Conservation (phyloP, 2,797 vertebrate species). For the Galago senegalensis region DNA sequence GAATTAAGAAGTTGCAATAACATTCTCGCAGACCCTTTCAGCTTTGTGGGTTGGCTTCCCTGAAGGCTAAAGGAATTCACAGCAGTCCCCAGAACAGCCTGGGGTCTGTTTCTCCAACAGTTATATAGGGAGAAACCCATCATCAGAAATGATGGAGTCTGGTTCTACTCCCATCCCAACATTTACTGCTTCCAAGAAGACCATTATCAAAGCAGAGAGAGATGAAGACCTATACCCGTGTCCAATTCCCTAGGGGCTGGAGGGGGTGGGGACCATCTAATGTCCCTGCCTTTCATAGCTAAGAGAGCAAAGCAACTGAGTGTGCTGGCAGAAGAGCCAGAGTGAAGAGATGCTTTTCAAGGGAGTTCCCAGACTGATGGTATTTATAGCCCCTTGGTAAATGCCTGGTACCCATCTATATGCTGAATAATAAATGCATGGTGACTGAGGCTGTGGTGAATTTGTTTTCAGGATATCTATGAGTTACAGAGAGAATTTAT, state of each 20-base stretch:
- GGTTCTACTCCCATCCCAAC: conserved; percentile 75
- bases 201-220: conserved; percentile 18
- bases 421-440: not conserved
- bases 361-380: not conserved
- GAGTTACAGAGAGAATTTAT: not conserved
- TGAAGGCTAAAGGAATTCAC: conserved; percentile 68
- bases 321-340: not conserved
- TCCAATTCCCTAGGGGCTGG: not conserved
- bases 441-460: not conserved
- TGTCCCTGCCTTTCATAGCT: not conserved
- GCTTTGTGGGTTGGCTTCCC: conserved; percentile 69
- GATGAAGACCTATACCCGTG: not conserved
- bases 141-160: conserved; percentile 56
- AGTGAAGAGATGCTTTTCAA: not conserved
- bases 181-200: conserved; percentile 69
- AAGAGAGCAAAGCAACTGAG: not conserved
- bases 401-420: not conserved
- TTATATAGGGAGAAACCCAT: conserved; percentile 38
- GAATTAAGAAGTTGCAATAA: conserved; percentile 77
- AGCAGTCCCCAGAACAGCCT: conserved; percentile 51
- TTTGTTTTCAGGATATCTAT: conserved; percentile 3
- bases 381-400: not conserved
- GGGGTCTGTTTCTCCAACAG: conserved; percentile 46
- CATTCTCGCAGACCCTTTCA: conserved; percentile 73
- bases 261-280: not conserved